Percentiles rank a stretch among this genome's conserved stretches.
phyloP scores from a whole-genome alignment of 2,113 vertebrate genomes.

The Hiodon tergisus region DNA sequence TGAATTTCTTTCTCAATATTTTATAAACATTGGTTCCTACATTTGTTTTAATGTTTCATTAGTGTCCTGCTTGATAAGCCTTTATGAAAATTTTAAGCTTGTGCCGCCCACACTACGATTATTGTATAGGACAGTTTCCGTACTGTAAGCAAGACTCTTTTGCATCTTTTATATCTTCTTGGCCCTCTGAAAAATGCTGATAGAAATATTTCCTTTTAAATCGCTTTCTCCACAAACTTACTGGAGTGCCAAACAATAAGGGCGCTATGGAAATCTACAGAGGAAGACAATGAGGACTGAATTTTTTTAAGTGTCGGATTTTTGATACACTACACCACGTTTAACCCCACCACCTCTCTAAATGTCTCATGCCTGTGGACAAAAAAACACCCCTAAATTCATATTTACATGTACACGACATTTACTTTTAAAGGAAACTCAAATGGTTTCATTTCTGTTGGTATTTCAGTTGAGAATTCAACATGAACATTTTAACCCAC shows the following conservation, averaged over 20 bases:
- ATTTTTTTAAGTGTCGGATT: too few species aligned
- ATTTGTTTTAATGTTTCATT: background rate
- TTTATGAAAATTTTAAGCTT: background rate
- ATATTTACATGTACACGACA: too few species aligned
- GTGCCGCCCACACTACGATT: slow-evolving; percentile 33
- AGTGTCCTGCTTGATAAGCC: background rate
- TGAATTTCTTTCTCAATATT: background rate
- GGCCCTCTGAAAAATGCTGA: slow-evolving; percentile 23
- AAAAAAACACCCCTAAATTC: too few species aligned
- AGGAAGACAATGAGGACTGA: slow-evolving; percentile 14
- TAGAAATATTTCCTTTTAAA: slow-evolving; percentile 28
- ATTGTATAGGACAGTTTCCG: slow-evolving; percentile 23
- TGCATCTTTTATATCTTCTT: slow-evolving; percentile 1
- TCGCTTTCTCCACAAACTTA: slow-evolving; percentile 43
- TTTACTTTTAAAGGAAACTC: too few species aligned
- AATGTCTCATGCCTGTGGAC: too few species aligned
- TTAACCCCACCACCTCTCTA: too few species aligned
- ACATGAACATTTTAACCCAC: too few species aligned
- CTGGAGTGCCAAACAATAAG: slow-evolving; percentile 4
- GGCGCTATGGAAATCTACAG: slow-evolving; percentile 12
- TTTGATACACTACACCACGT: too few species aligned
- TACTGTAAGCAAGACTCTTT: slow-evolving; percentile 10
- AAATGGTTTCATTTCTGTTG: too few species aligned
- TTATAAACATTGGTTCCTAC: background rate
- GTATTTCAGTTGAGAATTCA: too few species aligned